Evolutionary conservation across 2,888 invertebrate species (phyloP), one percentile per base, ranked within the genome.

Genomic region (Parnassius mnemosyne): DNA sequence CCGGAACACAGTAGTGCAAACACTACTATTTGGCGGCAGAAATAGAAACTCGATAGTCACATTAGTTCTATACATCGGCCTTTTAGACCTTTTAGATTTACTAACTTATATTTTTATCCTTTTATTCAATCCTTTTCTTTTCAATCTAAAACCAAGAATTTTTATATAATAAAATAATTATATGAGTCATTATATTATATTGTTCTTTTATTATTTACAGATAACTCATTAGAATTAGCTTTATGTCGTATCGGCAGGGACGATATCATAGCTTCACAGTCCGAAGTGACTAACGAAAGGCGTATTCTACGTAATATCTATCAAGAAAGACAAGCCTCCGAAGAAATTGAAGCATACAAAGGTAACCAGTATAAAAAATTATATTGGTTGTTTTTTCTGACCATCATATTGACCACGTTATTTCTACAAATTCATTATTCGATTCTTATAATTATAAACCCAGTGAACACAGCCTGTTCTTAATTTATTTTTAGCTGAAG

Each of bases 201-300:
- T 20, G 2, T 20, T 20, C 44, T 46, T 13, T 61, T 50, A 44
- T 56, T 3, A 54, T 42, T 77, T 75, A 1, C 69, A 92, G 92
- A 92, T 68, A 95, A 94, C 74, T 94, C 95, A 9, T 86, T 98
- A 71, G 98, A 98, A 83, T 93, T 95, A 72, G 97, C 97, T 1
- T 92, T 98, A 53, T 94, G 95, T 74, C 94, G 95, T 71, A 97
- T 98, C 66, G 96, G 96, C 62, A 93, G 98, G 71, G 97, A 97
- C 76, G 98, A 98, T 81, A 97, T 98, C 59, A 96, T 98, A 73
- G 95, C 95, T 69, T 95, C 96, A 73, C 97, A 97, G 83, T 95
- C 96, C 70, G 94, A 93, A 67, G 85, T 93, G 46, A 93, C 92
- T 13, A 92, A 92, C 68, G 92, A 92, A 68, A 73, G 92, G 51